Percentiles rank a stretch among this genome's conserved stretches.
These are phyloP conservation scores for Meloidogyne chitwoodi DNA, from an alignment of 1,140 invertebrate genomes.

Conservation along the genomic window DNA sequence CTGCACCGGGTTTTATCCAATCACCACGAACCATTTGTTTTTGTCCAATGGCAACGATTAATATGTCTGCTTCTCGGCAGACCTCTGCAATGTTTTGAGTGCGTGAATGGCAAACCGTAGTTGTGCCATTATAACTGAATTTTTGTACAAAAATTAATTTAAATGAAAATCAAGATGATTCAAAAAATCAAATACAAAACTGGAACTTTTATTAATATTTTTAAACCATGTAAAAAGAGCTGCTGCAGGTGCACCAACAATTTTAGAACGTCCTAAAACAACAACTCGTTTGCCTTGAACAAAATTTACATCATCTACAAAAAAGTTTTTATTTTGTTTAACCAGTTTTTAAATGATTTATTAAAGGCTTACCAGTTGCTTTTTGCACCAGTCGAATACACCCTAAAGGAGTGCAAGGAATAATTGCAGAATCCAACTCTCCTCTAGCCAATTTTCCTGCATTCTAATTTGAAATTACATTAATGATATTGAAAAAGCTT, in stretches of 20 bases:
- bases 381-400: conserved; percentile 57
- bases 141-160: not conserved
- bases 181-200: not conserved
- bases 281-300: conserved; percentile 82
- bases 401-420: conserved; percentile 57
- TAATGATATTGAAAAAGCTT: conserved; percentile 34
- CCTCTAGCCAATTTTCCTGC: conserved; percentile 49
- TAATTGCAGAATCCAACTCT: conserved; percentile 41
- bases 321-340: not conserved
- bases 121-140: conserved; percentile 63
- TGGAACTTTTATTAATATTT: not conserved
- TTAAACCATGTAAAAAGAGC: conserved; percentile 86
- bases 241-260: conserved; percentile 88
- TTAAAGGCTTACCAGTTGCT: conserved; percentile 32
- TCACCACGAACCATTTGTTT: conserved; percentile 84
- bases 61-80: conserved; percentile 75
- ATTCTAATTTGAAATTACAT: not conserved
- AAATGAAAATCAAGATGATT: not conserved
- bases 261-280: conserved; percentile 91
- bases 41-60: conserved; percentile 89
- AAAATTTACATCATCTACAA: conserved; percentile 55
- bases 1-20: conserved; percentile 95
- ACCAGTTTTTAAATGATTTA: not conserved
- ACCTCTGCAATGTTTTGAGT: conserved; percentile 65
- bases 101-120: conserved; percentile 81